Conservation (phyloP, 2,113 vertebrate genomes). For the Sorex fumeus region DNA sequence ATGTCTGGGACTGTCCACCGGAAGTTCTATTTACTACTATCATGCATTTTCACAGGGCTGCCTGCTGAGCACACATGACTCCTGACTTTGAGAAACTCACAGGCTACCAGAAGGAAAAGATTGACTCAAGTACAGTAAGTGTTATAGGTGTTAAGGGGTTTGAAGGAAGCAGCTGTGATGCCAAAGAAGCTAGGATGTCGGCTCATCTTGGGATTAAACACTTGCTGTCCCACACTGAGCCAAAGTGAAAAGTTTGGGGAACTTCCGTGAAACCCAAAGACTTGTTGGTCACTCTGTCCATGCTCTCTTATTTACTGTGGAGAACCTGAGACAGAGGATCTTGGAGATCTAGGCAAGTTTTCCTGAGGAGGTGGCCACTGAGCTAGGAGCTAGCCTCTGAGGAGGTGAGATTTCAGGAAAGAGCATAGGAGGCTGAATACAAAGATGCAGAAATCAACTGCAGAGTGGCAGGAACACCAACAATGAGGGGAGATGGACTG, state of each 20-base stretch:
- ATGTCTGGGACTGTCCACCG: not conserved
- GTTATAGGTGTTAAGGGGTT: not conserved
- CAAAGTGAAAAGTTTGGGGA: conserved; percentile 23
- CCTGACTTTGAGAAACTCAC: conserved; percentile 9
- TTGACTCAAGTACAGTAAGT: conserved; percentile 5
- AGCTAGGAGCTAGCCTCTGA: not conserved
- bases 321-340: not conserved
- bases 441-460: not conserved
- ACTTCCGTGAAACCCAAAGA: not conserved
- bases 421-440: accelerated
- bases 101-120: conserved; percentile 48
- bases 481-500: no score
- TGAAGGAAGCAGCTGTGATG: not conserved
- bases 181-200: conserved; percentile 39
- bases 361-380: not conserved
- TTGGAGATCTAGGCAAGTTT: not conserved
- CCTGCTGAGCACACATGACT: not conserved
- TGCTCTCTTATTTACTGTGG: not conserved
- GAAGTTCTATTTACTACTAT: not conserved
- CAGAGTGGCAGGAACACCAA: accelerated
- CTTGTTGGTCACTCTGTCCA: not conserved
- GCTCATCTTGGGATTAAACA: conserved; percentile 26
- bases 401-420: not conserved
- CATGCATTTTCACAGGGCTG: not conserved
- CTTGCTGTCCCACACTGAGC: conserved; percentile 57